Base-by-base conservation (phyloP, 2,797 vertebrate species). In the Podargus strigoides region DNA sequence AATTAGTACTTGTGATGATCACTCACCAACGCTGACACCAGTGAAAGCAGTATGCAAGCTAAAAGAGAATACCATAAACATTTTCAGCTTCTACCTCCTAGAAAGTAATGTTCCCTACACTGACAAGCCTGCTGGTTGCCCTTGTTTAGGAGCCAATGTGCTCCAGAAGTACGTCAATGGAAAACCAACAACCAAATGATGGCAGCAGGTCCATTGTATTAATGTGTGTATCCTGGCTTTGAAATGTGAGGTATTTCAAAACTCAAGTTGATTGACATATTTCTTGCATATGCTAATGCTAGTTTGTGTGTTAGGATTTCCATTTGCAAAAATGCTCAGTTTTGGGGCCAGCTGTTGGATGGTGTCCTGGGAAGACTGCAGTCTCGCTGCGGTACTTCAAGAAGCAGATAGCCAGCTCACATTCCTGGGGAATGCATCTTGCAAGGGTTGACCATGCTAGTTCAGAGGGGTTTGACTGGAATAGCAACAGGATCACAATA, bases 21-120 rank as follows among this genome's bases (percentile, higher is more conserved):
- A 21, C 92, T 22, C 94, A 92, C 50, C 74, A 96, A 5, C 68
- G 98, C 95, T 97, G 96, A 41, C 76, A 41, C 93, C 96, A 81
- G 89, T 58, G 37, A 47, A 66, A 72, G 64, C 58, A 1, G 85
- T 95, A 30, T 95, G 94, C 42, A 86, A 74, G 18, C 85, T 97
- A 76, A 95, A 97, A 90, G 93, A 97, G 81, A 96, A 80, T 1
- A 87, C 88, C 7, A 37, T 58, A n/a, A 97, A 96, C 55, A 75
- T 97, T 60, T 96, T 97, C 70, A 97, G 95, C 86, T 97, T 97
- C 37, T 66, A 2, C 30, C 93, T 96, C 18, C 94, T 50, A 95
- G 95, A 94, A 98, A 97, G 88, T 81, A 87, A 26, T 7, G 1
- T 47, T 76, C 39, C 26, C 52, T 53, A 46, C 32, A 27, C 23